Evolutionary conservation across 2,888 invertebrate species (phyloP).

Genomic region (Drosophila basisetae): DNA sequence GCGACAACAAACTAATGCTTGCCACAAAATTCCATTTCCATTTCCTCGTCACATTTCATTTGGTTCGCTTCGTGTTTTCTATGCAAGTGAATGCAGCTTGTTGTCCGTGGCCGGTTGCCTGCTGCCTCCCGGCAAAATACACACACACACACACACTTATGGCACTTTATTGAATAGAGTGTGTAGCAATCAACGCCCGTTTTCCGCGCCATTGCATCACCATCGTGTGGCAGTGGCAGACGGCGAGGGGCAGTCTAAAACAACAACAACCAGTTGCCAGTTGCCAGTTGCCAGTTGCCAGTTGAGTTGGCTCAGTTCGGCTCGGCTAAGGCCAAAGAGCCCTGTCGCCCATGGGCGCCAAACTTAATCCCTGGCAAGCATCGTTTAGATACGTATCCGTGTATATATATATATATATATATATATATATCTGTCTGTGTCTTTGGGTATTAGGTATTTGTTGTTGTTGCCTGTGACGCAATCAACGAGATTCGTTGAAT

Average conservation of each 20-base stretch:
- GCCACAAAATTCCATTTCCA: conserved; percentile 16
- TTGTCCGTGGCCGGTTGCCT: conserved; percentile 9
- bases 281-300: conserved; percentile 1
- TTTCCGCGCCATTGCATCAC: conserved; percentile 64
- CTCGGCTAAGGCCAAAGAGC: conserved; percentile 43
- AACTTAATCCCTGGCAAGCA: conserved; percentile 31
- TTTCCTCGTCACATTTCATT: conserved; percentile 31
- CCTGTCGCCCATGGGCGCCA: conserved; percentile 44
- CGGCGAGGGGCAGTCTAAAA: conserved; percentile 23
- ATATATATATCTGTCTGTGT: not conserved
- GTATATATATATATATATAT: not conserved
- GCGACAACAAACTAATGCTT: conserved; percentile 20
- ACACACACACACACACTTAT: not conserved
- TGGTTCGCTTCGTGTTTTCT: conserved; percentile 15
- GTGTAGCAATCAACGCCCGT: conserved; percentile 61
- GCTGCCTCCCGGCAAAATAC: conserved; percentile 37
- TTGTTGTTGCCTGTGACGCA: conserved; percentile 7
- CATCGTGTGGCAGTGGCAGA: conserved; percentile 39
- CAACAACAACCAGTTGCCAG: conserved; percentile 20
- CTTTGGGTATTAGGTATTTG: not conserved
- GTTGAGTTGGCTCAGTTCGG: not conserved
- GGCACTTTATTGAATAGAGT: conserved; percentile 27
- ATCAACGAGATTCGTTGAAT: conserved; percentile 17
- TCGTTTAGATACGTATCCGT: conserved; percentile 8
- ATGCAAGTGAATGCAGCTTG: conserved; percentile 47